Percentiles rank a stretch among this genome's conserved stretches.
Evolutionary conservation across 2,113 vertebrate species (phyloP).

Genomic region (Acanthochromis polyacanthus): DNA sequence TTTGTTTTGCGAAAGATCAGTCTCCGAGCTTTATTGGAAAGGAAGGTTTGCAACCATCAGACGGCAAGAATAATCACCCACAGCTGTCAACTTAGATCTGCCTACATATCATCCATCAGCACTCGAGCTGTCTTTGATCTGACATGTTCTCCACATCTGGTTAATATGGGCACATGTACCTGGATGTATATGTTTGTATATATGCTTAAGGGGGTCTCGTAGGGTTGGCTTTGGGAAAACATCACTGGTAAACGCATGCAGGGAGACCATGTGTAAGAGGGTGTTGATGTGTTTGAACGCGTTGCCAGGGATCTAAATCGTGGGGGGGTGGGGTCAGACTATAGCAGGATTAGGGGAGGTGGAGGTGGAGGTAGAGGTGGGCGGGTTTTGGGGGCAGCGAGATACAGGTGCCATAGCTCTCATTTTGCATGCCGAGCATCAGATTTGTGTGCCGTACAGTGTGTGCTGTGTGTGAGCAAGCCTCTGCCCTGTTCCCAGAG

Average conservation of each 20-base stretch:
- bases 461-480: conserved; percentile 32
- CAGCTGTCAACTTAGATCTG: conserved; percentile 53
- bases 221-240: conserved; percentile 14
- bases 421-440: conserved; percentile 65
- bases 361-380: background rate
- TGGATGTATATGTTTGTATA: conserved; percentile 23
- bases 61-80: conserved; percentile 60
- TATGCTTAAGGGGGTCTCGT: conserved; percentile 1
- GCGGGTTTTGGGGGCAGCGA: background rate
- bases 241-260: conserved; percentile 39
- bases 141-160: background rate
- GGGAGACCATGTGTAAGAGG: background rate
- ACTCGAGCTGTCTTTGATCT: conserved; percentile 38
- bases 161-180: conserved; percentile 1
- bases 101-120: conserved; percentile 41
- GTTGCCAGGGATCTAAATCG: conserved; percentile 49
- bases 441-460: conserved; percentile 16
- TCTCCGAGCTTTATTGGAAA: conserved; percentile 54
- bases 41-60: conserved; percentile 44
- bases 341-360: conserved; percentile 59
- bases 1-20: conserved; percentile 67
- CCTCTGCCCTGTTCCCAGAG: conserved; percentile 59
- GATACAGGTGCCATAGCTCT: conserved; percentile 60
- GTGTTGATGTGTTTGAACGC: conserved; percentile 46
- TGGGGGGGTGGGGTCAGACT: conserved; percentile 50